phyloP scores from a whole-genome alignment of 2,113 vertebrate species.

The Oplegnathus fasciatus region DNA sequence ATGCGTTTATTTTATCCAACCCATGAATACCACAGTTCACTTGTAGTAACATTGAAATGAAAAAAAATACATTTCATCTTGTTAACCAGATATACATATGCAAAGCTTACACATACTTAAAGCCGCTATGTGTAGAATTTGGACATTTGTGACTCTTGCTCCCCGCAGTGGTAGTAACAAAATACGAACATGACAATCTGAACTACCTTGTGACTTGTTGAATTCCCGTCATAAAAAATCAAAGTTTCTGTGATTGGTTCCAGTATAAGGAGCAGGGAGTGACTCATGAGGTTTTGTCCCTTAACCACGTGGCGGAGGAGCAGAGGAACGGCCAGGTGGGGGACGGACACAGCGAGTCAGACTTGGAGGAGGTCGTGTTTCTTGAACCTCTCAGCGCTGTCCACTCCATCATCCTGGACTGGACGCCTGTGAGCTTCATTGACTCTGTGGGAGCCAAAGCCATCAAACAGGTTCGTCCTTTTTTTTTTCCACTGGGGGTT shows the following conservation, averaged over 20 bases:
- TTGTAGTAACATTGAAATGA: too few relatives aligned
- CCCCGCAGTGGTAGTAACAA: neutral
- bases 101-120: neutral
- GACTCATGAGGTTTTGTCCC: constrained; percentile 85
- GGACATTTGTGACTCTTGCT: too few relatives aligned
- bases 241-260: constrained; percentile 2
- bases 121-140: too few relatives aligned
- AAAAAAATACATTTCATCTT: neutral
- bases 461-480: constrained; percentile 85
- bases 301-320: constrained; percentile 33
- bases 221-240: neutral
- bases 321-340: constrained; percentile 83
- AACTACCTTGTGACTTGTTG: neutral
- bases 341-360: constrained; percentile 54
- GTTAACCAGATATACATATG: too few relatives aligned
- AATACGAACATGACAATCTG: neutral
- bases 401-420: constrained; percentile 93
- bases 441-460: constrained; percentile 96
- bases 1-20: neutral
- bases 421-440: constrained; percentile 91
- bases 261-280: constrained; percentile 84
- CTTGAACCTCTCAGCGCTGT: constrained; percentile 80
- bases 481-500: too few relatives aligned
- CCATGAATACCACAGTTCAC: neutral
- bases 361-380: constrained; percentile 85